Evolutionary conservation across 2,888 invertebrate genomes (phyloP).

Genomic region (Onthophagus sagittarius): DNA sequence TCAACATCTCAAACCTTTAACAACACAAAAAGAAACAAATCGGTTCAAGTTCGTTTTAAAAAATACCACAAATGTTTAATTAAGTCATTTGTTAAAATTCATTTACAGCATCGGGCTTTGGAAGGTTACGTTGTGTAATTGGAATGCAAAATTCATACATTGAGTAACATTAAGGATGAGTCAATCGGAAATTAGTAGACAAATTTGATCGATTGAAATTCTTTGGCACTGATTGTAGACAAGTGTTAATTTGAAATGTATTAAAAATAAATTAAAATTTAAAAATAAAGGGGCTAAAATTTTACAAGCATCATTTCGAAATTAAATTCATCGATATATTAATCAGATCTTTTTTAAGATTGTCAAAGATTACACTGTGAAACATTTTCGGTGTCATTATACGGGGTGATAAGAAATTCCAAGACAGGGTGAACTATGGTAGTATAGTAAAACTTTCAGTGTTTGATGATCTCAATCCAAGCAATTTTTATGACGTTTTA

Average conservation of each 20-base stretch:
- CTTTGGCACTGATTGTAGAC: neutral
- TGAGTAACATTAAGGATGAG: neutral
- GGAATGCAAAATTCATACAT: neutral
- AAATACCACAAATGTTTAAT: neutral
- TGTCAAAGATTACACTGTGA: too few relatives aligned
- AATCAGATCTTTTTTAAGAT: too few relatives aligned
- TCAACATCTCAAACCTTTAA: neutral
- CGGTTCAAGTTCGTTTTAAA: neutral
- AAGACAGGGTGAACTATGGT: too few relatives aligned
- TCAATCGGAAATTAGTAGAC: neutral
- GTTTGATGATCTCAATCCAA: too few relatives aligned
- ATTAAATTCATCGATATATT: too few relatives aligned
- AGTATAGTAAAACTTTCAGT: too few relatives aligned
- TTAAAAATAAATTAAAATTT: neutral
- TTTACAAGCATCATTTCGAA: too few relatives aligned
- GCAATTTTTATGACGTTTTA: too few relatives aligned
- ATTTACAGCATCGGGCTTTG: neutral
- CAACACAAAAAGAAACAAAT: neutral
- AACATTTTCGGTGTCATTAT: too few relatives aligned
- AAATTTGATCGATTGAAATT: neutral
- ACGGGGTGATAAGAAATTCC: too few relatives aligned
- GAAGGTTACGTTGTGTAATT: neutral
- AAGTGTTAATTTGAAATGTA: neutral
- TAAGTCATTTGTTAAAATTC: neutral
- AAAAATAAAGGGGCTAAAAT: neutral